phyloP scores from a whole-genome alignment of 1,140 invertebrate species.

The Pteromalus puparum region DNA sequence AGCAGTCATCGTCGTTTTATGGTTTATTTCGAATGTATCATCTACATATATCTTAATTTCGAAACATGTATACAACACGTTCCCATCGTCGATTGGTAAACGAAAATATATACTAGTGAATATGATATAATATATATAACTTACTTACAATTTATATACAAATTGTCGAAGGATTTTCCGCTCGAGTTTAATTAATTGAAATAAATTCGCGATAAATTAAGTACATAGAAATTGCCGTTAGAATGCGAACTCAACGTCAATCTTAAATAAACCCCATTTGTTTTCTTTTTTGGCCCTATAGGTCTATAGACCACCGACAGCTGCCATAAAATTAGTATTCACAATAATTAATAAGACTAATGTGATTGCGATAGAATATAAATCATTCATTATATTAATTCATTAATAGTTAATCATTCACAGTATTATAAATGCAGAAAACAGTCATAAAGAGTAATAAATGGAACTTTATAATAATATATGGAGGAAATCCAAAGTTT shows the following conservation, averaged over 20 bases:
- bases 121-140: slow-evolving; percentile 17
- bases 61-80: slow-evolving; percentile 27
- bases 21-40: slow-evolving; percentile 4
- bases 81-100: neutral
- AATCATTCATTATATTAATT: slow-evolving; percentile 27
- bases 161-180: slow-evolving; percentile 17
- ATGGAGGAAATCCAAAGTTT: neutral
- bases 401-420: slow-evolving; percentile 6
- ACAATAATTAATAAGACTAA: slow-evolving; percentile 27
- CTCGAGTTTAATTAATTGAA: slow-evolving; percentile 9
- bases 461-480: slow-evolving; percentile 33
- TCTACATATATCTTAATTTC: slow-evolving; percentile 2
- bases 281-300: neutral
- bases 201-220: slow-evolving; percentile 34
- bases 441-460: slow-evolving; percentile 45
- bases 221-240: slow-evolving; percentile 35
- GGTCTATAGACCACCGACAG: neutral
- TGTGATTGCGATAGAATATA: slow-evolving; percentile 26
- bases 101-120: slow-evolving; percentile 22
- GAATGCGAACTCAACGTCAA: neutral
- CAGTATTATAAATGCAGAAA: slow-evolving; percentile 46
- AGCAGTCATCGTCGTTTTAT: neutral
- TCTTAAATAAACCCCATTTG: slow-evolving; percentile 9
- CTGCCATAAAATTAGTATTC: slow-evolving; percentile 20
- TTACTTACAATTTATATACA: slow-evolving; percentile 35